Evolutionary conservation across 2,797 vertebrate species (phyloP).

Genomic region (Caiman crocodilus): DNA sequence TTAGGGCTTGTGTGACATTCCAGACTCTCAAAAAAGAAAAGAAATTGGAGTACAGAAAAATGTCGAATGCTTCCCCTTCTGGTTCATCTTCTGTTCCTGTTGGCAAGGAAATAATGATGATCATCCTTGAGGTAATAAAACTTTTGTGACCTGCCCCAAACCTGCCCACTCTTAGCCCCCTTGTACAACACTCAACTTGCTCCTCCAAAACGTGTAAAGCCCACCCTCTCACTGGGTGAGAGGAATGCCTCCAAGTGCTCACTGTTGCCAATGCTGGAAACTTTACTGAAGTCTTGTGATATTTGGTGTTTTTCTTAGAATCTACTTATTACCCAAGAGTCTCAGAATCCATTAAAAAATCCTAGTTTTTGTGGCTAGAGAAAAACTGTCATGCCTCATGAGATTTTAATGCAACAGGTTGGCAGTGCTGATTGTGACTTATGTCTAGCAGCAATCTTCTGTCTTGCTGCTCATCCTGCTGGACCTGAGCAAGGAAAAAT

Average conservation of each 20-base stretch:
- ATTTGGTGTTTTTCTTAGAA: not conserved
- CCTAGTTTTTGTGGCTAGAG: rapidly evolving
- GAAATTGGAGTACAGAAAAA: constrained; percentile 16
- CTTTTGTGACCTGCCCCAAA: not conserved
- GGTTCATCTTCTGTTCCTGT: constrained; percentile 8
- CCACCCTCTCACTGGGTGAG: not conserved
- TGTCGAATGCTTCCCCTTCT: not conserved
- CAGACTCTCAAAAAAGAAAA: constrained; percentile 26
- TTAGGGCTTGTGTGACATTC: constrained; percentile 47
- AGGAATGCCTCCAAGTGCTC: not conserved
- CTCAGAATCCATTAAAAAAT: not conserved
- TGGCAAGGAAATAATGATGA: not conserved
- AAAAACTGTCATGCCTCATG: not conserved
- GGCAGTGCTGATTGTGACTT: not conserved
- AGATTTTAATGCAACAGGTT: not conserved
- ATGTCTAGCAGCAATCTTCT: not conserved
- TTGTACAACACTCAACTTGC: not conserved
- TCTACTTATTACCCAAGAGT: not conserved
- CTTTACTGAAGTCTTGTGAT: not conserved
- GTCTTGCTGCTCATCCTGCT: not conserved
- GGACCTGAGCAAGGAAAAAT: not conserved
- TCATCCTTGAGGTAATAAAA: not conserved
- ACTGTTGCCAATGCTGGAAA: not conserved
- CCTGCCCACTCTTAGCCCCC: not conserved
- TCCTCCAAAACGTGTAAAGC: not conserved